phyloP scores from a whole-genome alignment of 1,140 invertebrate genomes.

The Drosophila punjabiensis region DNA sequence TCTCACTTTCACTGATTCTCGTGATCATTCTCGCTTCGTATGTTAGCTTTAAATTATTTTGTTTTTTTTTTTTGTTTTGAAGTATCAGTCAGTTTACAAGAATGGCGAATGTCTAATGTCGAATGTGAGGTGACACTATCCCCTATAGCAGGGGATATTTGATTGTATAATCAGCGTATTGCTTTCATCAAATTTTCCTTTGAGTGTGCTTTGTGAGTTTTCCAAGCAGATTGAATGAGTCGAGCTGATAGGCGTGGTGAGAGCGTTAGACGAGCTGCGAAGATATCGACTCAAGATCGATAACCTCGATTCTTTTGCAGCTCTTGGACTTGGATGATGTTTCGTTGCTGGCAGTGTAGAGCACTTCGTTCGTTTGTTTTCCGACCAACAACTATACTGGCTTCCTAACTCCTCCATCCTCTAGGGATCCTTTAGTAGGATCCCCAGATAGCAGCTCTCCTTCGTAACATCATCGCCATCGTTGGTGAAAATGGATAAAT shows the following conservation, averaged over 20 bases:
- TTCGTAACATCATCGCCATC: conserved; percentile 12
- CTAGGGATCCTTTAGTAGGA: not conserved
- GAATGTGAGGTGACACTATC: conserved; percentile 22
- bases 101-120: conserved; percentile 22
- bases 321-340: not conserved
- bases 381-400: conserved; percentile 15
- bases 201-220: conserved; percentile 2
- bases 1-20: conserved; percentile 13
- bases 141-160: conserved; percentile 28
- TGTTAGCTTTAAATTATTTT: not conserved
- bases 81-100: conserved; percentile 53
- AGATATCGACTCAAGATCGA: not conserved
- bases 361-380: conserved; percentile 34
- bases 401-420: not conserved
- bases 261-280: not conserved
- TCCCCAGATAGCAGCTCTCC: conserved; percentile 3
- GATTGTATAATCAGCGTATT: conserved; percentile 79
- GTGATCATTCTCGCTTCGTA: conserved; percentile 32
- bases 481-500: conserved; percentile 33
- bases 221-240: conserved; percentile 10
- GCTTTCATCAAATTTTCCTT: conserved; percentile 43
- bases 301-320: not conserved
- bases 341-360: conserved; percentile 49
- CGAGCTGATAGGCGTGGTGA: conserved; percentile 2
- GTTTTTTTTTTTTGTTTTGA: conserved; percentile 29